Base-by-base conservation (phyloP, 2,113 vertebrate species). In the Jaculus jaculus region DNA sequence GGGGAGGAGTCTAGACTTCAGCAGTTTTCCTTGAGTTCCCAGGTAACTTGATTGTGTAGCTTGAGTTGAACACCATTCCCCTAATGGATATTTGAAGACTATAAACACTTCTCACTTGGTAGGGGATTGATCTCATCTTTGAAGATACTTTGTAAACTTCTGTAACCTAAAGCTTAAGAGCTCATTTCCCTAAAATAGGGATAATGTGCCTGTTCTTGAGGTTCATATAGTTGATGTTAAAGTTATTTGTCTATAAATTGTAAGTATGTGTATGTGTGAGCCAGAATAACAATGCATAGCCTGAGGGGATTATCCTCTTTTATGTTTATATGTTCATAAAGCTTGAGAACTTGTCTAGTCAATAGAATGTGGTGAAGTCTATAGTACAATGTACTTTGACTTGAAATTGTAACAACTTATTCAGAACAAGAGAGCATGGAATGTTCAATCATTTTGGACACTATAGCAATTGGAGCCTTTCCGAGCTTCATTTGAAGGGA, bases 391-490 rank as follows among this genome's bases (percentile, higher is more conserved):
- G 24, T 47, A 51, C 63, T 47, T 34, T 39, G 54, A 80, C 34
- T 85, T 91, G 20, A 71, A 88, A 47, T 9, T 74, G 18, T 79
- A 61, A 61, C 30, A 17, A 90, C 79, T 90, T 85, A 93, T 83
- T 90, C 5, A 12, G 80, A 92, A 86, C 69, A 47, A 89, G 13
- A 18, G 81, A 61, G 37, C 30, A 42, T 39, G 32, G 58, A 26
- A 75, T 69, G 85, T 39, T 63, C 39, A 82, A 77, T 54, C 3
- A 39, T 86, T 87, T 91, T 75, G 3, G 60, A 72, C 37, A 86
- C 90, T 10, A 69, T 26, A 90, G 63, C 89, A 96, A 95, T 83
- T 79, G 87, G 71, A 86, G 82, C 13, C 16, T 87, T 69, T 63
- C 80, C 47, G 42, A 94, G 37, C 34, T 72, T 30, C 4, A 61